A percentile compares a stretch with the other conserved stretches of the same genome.
phyloP scores from a whole-genome alignment of 2,113 vertebrate genomes.

The Gulo gulo region DNA sequence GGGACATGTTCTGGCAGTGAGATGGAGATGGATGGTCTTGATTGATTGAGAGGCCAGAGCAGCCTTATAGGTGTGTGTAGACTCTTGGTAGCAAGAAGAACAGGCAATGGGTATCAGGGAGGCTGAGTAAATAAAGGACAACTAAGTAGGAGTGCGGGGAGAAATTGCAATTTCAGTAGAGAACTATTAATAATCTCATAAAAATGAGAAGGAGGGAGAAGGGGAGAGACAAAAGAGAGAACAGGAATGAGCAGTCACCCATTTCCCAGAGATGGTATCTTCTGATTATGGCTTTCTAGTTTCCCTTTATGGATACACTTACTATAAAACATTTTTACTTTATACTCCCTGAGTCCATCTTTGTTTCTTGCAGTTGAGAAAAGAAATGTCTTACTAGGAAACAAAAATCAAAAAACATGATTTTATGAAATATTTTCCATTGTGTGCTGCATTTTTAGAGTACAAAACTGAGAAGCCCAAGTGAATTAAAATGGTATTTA shows the following conservation, averaged over 20 bases:
- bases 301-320: neutral
- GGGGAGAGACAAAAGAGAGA: neutral
- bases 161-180: neutral
- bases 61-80: neutral
- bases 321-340: neutral
- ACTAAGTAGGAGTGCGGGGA: rapidly evolving
- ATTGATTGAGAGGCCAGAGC: neutral
- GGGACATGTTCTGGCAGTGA: neutral
- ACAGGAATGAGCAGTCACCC: neutral
- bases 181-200: neutral
- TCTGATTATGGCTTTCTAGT: neutral
- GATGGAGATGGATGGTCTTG: neutral
- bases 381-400: neutral
- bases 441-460: neutral
- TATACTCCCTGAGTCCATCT: neutral
- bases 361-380: neutral
- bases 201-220: neutral
- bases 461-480: neutral
- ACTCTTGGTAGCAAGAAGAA: neutral
- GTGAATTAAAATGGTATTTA: neutral
- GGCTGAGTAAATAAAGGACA: neutral
- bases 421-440: neutral
- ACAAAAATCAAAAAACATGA: neutral
- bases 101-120: rapidly evolving
- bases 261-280: rapidly evolving